Evolutionary conservation across 2,888 invertebrate species (phyloP), one percentile per base, ranked within the genome.

Genomic region (Druceiella hillmani): DNA sequence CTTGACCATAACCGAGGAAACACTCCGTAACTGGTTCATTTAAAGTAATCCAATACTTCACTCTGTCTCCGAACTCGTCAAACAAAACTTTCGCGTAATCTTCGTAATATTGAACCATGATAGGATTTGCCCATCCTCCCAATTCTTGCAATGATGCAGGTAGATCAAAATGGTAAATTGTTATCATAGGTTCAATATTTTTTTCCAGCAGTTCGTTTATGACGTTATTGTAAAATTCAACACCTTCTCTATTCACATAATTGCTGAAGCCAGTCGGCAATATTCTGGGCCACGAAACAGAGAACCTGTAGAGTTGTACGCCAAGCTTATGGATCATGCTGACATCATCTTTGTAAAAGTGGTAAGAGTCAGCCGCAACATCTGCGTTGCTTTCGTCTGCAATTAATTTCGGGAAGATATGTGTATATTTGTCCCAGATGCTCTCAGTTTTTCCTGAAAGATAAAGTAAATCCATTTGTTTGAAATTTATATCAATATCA

Each of bases 301-400:
- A 68, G 47, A 69, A 68, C 33, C 67, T 50, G 48, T 68, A 68
- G 41, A 59, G 57, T 28, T 64, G 44, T 1, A 63, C 56, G 3
- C 55, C 55, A 13, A 61, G 38, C 28, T 54, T 36, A 20, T 45
- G 49, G 1, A 59, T n/a, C 6, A 58, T 34, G 13, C 45, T 38
- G 1, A 61, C 49, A 38, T 61, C 60, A 27, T 74, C 68, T 46
- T 63, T 59, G 48, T 65, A 74, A 47, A 65, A 66, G 51, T 74
- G 61, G 50, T 75, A 77, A n/a, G 74, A 75, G 55, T 79, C 74
- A 42, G 75, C 71, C 1, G 78, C 73, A 2, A 74, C 53, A 43
- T 78, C 74, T 0, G 74, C 78, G 31, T 66, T 74, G 2, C 61
- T 59, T 3, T 55, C 48, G 36, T 27, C 27, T 9, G 10, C 7